Base-by-base conservation (phyloP, 2,797 vertebrate genomes). In the Eupleurogrammus muticus region DNA sequence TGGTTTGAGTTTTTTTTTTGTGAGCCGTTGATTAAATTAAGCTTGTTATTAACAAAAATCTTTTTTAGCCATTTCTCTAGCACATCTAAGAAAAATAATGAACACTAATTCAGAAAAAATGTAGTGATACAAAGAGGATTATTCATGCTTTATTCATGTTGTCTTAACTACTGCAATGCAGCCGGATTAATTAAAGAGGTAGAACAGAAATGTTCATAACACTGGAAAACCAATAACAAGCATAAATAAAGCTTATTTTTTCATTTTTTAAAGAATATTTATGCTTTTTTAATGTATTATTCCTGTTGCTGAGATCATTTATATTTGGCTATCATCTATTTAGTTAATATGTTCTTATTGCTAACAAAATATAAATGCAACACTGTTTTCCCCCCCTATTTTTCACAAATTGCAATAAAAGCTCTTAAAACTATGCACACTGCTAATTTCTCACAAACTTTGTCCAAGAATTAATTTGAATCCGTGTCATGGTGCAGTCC, bases 101-200 rank as follows among this genome's bases (percentile, higher is more conserved):
- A 51, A 20, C 11, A 28, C 20, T 51, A 40, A 56, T 64, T 14
- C 12, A 12, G 21, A 5, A 1, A 13, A 36, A 70, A 34, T 10
- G 38, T 1, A 38, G 14, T 0, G 1, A 62, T 34, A 40, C 5
- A 46, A 68, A 57, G 14, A 71, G 42, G 64, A 72, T 75, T 69
- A 65, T 11, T 62, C 7, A 7, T 28, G 13, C 21, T 47, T 63
- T 53, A 19, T 61, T 51, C 9, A 11, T 36, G 10, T 71, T n/a
- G 4, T 42, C 5, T 55, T 49, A 47, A 8, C 5, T 51, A 49
- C 2, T 8, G 48, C n/a, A 12, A 28, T 60, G 19, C 17, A 17
- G 20, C 35, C 5, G 12, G 20, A 9, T 50, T 9, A 38, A 19
- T 23, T 49, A 1, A 58, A 58, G 36, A 44, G 36, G 19, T 10